Evolutionary conservation across 2,888 invertebrate genomes (phyloP), one percentile per base, ranked within the genome.

Genomic region (Ditylenchus weischeri): DNA sequence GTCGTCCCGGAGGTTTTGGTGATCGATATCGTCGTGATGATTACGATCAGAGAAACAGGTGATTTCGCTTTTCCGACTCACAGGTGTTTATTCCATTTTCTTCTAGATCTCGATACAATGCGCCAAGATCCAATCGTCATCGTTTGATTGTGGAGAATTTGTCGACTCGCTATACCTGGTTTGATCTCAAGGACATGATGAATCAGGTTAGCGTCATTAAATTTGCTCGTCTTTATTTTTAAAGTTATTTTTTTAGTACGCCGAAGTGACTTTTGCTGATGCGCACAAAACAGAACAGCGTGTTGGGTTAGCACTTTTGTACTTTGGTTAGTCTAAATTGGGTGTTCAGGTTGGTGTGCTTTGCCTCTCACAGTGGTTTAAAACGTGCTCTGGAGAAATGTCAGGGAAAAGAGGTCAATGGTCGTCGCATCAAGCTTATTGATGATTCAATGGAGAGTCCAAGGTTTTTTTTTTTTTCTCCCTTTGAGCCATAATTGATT

Each of bases 141-240:
- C 90, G 95, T 78, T 88, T 96, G 75, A 90, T 93, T 84, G 93
- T 98, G 79, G 95, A 96, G 86, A 98, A 98, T 87, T 88, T 98
- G 76, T 95, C 94, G 75, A 94, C 93, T 84, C 90, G 95, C 82
- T 93, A 94, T 84, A 95, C 94, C 87, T 98, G 96, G 96, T 96
- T 83, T 92, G 96, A 96, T 86, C 88, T 98, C 86, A 98, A 98
- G 88, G 98, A 98, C 88, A 93, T 93, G 86, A 96, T 98, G 95
- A 89, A 96, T 81, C 92, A 93, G 85, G 93, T 94, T 78, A 60
- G 60, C 18, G 96, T 98, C 87, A 38, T 8, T 11, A 6, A 6
- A 8, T 43, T 43, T 15, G 43, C 11, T 43, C 8, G 96, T 98
- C 15, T 43, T 43, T 43, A 6, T 43, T 8, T 15, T 43, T 13